These are phyloP conservation scores for Haemorhous mexicanus DNA, from an alignment of 2,113 vertebrate genomes.

Conservation along the genomic window DNA sequence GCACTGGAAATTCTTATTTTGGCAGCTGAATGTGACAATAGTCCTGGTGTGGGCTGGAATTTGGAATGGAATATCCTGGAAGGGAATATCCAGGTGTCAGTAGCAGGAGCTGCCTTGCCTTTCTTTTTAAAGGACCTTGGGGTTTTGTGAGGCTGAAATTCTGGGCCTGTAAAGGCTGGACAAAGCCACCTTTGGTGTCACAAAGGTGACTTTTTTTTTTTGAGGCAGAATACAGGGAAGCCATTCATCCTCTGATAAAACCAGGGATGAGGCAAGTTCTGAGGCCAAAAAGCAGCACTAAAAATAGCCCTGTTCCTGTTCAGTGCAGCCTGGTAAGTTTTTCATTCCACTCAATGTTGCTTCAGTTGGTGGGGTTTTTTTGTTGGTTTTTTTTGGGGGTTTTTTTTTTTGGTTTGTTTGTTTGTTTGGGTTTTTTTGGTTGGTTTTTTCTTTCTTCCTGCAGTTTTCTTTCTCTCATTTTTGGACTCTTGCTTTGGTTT, in stretches of 20 bases:
- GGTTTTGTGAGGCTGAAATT: background rate
- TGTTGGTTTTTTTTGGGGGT: background rate
- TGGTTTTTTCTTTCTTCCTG: background rate
- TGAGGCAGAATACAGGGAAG: background rate
- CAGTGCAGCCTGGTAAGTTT: background rate
- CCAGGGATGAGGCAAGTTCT: background rate
- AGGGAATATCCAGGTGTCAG: background rate
- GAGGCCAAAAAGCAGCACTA: background rate
- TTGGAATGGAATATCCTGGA: no score
- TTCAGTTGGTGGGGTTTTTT: background rate
- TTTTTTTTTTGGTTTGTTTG: background rate
- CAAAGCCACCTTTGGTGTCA: background rate
- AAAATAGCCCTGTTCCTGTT: slow-evolving; percentile 1
- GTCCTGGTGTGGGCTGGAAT: background rate
- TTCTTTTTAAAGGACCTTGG: background rate
- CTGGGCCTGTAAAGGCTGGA: background rate
- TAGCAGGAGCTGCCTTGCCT: background rate
- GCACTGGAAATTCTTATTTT: background rate
- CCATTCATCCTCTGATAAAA: background rate
- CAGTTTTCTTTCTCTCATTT: slow-evolving; percentile 18
- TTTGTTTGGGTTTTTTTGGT: background rate
- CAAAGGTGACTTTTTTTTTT: background rate
- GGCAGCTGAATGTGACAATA: background rate
- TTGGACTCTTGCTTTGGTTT: slow-evolving; percentile 36
- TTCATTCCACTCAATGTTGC: background rate